Base-by-base conservation (phyloP, 1,140 invertebrate genomes). In the Drosophila pseudoobscura region DNA sequence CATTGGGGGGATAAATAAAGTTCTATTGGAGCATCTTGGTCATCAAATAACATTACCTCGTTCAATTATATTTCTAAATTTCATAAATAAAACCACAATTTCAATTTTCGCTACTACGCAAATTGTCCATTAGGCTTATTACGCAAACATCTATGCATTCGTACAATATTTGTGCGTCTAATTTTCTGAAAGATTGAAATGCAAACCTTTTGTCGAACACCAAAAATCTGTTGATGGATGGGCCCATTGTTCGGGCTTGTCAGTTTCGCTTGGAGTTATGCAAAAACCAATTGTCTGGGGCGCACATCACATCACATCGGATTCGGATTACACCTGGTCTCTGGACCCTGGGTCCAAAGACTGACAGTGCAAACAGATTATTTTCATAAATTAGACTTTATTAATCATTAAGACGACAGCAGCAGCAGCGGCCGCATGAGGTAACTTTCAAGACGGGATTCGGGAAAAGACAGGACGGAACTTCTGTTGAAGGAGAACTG, bases 321-420 rank as follows among this genome's bases (percentile, higher is more conserved):
- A 68, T 43, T 87, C 83, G 46, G 78, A 83, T 88, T 87, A 87
- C 83, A 87, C 70, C 83, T 87, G 83, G 75, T 70, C 43, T 44
- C 50, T 39, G 51, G 54, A 57, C 46, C 54, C 51, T 11, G 35
- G 50, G 50, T 17, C 57, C 50, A 59, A 57, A 46, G 46, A 51
- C 35, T 54, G 62, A 54, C 56, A 58, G 53, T 55, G 83, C 83
- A 87, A 89, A 82, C 75, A 89, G 85, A 89, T 89, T 89, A 89
- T 80, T 80, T 89, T 89, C 80, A 89, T 85, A 89, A 82, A 89
- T 89, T 89, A 82, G 85, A 85, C 80, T 89, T 89, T 85, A 89
- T 89, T 89, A 87, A 85, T 89, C 80, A 89, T 82, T 89, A 89
- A 75, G 78, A 73, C 64, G 85, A 78, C 84, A 89, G 71, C 52